Conservation (phyloP, 2,888 invertebrate genomes). For the Tiliacea aurago region DNA sequence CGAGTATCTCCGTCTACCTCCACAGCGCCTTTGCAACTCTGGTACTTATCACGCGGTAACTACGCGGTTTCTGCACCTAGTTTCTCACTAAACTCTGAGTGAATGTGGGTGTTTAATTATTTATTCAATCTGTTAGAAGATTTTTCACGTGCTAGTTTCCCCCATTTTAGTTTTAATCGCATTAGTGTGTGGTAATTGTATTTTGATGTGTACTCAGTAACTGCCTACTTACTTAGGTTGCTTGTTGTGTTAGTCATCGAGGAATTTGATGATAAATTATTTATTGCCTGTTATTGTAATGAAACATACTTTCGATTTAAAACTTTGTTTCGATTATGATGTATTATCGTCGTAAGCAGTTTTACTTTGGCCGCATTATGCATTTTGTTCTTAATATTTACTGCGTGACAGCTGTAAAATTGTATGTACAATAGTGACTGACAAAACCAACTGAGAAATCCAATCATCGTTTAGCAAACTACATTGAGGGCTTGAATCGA, state of each 20-base stretch:
- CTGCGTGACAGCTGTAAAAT: background rate
- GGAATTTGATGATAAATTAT: slow-evolving; percentile 55
- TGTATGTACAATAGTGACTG: background rate
- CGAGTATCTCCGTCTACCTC: slow-evolving; percentile 71
- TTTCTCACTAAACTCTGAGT: slow-evolving; percentile 74
- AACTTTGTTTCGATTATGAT: slow-evolving; percentile 27
- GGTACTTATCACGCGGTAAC: slow-evolving; percentile 73
- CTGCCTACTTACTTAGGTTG: slow-evolving; percentile 30
- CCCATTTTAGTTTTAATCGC: slow-evolving; percentile 66
- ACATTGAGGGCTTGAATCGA: slow-evolving; percentile 8
- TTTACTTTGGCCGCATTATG: slow-evolving; percentile 5
- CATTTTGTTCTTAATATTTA: slow-evolving; percentile 1
- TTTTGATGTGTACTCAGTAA: slow-evolving; percentile 44
- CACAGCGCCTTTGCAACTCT: slow-evolving; percentile 68
- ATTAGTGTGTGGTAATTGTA: slow-evolving; percentile 59
- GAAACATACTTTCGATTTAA: slow-evolving; percentile 38
- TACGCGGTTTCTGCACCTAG: slow-evolving; percentile 82
- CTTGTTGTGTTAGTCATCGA: slow-evolving; percentile 47
- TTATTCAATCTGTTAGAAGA: slow-evolving; percentile 79
- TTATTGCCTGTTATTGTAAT: slow-evolving; percentile 47
- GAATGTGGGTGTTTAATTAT: slow-evolving; percentile 82
- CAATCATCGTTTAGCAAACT: slow-evolving; percentile 10
- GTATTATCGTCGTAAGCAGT: slow-evolving; percentile 11
- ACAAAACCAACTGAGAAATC: background rate
- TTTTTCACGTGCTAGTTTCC: slow-evolving; percentile 68